Percentiles rank a stretch among this genome's conserved stretches.
These are phyloP conservation scores for Microctenopoma stevenorrisi DNA, from an alignment of 2,797 vertebrate genomes.

Conservation along the genomic window DNA sequence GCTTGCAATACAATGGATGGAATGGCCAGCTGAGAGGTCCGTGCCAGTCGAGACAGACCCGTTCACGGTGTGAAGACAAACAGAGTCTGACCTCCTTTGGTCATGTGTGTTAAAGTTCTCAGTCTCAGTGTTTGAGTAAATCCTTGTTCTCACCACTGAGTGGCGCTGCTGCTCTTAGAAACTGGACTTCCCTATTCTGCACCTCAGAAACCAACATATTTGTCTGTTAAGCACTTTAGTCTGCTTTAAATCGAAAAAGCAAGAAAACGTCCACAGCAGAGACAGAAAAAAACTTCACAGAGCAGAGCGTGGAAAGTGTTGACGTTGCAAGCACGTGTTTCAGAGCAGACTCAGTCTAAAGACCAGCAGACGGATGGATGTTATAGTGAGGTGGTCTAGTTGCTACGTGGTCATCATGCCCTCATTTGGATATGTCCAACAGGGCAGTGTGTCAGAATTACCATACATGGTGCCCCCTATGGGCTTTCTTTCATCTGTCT, in stretches of 20 bases:
- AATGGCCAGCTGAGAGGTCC: too few species aligned
- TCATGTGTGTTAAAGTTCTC: background rate
- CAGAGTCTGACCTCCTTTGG: background rate
- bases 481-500: conserved; percentile 40
- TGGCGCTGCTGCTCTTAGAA: conserved; percentile 56
- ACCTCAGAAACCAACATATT: background rate
- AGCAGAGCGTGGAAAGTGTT: conserved; percentile 39
- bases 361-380: conserved; percentile 16
- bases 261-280: background rate
- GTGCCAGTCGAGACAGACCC: too few species aligned
- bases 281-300: conserved; percentile 13
- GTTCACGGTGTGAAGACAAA: too few species aligned
- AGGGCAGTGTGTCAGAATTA: conserved; percentile 61
- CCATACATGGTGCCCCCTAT: conserved; percentile 68
- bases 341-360: conserved; percentile 25
- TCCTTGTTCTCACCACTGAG: conserved; percentile 54
- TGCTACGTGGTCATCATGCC: conserved; percentile 55
- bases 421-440: conserved; percentile 62
- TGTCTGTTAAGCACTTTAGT: background rate
- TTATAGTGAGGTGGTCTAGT: conserved; percentile 6
- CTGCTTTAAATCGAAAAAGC: background rate
- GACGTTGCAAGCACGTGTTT: conserved; percentile 53
- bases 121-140: background rate
- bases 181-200: conserved; percentile 28
- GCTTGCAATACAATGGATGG: too few species aligned